Conservation (phyloP, 2,113 vertebrate genomes). For the Polypterus senegalus region DNA sequence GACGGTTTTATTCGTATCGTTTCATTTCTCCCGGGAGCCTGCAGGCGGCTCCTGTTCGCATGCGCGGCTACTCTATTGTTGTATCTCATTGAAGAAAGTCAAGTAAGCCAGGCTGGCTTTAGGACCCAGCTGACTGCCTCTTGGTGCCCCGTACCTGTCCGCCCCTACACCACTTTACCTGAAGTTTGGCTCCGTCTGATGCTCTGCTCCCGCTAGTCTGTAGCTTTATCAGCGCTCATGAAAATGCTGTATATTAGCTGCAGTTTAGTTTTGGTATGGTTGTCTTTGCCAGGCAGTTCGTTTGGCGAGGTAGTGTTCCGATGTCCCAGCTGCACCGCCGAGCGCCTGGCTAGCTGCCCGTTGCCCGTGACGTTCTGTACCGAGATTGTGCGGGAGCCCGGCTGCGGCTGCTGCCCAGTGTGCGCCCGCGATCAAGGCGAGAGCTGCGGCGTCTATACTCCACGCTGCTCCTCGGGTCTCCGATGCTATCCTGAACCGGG, state of each 20-base stretch:
- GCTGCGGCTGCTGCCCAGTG: constrained; percentile 75
- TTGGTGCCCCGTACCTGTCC: constrained; percentile 39
- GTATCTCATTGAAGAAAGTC: no score
- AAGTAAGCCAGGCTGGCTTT: constrained; percentile 22
- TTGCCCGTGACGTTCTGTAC: constrained; percentile 38
- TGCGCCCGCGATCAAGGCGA: constrained; percentile 61
- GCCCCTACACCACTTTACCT: constrained; percentile 33
- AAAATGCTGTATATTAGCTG: constrained; percentile 30
- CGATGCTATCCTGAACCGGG: constrained; percentile 65
- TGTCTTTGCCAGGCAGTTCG: constrained; percentile 26
- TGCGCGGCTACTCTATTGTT: no score
- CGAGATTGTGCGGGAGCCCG: constrained; percentile 68
- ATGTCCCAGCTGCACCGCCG: constrained; percentile 65
- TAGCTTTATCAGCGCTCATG: not conserved
- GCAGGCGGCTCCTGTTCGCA: no score
- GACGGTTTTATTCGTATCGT: no score
- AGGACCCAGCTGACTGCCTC: constrained; percentile 45
- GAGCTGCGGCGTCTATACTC: constrained; percentile 74
- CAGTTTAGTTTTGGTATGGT: constrained; percentile 26
- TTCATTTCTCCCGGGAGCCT: no score
- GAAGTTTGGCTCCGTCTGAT: constrained; percentile 21
- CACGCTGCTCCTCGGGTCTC: constrained; percentile 66
- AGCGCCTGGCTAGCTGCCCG: constrained; percentile 44
- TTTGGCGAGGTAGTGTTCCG: constrained; percentile 62
- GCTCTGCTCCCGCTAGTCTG: constrained; percentile 4